phyloP scores from a whole-genome alignment of 2,113 vertebrate species.

The Amblyopsis rosae region DNA sequence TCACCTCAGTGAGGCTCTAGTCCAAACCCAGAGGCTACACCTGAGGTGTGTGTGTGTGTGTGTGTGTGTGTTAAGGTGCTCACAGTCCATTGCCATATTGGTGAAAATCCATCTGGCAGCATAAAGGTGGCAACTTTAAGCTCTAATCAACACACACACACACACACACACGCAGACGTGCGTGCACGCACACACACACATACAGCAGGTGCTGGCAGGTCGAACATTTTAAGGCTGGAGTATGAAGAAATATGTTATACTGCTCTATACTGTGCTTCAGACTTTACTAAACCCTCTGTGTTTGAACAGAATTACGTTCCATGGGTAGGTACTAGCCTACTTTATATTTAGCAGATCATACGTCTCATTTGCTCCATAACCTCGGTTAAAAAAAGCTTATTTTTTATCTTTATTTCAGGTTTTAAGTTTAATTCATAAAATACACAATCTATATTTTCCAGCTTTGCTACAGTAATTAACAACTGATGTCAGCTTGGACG shows the following conservation, averaged over 20 bases:
- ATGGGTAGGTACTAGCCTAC: too few relatives aligned
- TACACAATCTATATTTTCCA: too few relatives aligned
- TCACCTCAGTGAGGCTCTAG: not conserved
- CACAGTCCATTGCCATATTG: slow-evolving; percentile 39
- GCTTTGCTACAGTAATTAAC: too few relatives aligned
- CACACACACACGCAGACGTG: slow-evolving; percentile 15
- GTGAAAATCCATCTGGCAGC: slow-evolving; percentile 50
- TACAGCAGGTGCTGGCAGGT: not conserved
- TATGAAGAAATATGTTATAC: slow-evolving; percentile 15
- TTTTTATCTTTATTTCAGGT: too few relatives aligned
- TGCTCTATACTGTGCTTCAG: not conserved
- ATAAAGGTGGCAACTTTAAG: slow-evolving; percentile 17
- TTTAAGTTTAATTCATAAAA: too few relatives aligned
- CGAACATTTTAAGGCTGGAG: not conserved
- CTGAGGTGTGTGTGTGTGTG: not conserved
- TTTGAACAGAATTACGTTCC: too few relatives aligned
- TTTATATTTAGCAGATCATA: too few relatives aligned
- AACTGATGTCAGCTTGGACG: too few relatives aligned
- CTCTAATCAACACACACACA: not conserved
- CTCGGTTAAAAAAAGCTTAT: too few relatives aligned
- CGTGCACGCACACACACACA: not conserved
- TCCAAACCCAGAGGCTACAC: not conserved
- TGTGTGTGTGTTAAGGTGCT: slow-evolving; percentile 1
- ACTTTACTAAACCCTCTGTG: too few relatives aligned
- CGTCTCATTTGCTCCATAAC: too few relatives aligned